A percentile compares a stretch with the other conserved stretches of the same genome.
Conservation (phyloP, 2,888 invertebrate genomes). For the Acleris cristana region DNA sequence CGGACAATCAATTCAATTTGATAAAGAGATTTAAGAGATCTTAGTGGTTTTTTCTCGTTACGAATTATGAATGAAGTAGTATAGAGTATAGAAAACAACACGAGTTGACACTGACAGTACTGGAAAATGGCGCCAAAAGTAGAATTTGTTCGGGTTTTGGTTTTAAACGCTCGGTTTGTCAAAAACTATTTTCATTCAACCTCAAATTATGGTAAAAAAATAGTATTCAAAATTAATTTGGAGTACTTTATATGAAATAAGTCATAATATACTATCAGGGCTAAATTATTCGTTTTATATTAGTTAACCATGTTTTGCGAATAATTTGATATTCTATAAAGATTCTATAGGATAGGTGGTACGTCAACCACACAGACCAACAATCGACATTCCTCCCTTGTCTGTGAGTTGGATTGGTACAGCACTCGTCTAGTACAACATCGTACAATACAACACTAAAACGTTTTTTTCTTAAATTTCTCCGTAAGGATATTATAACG, state of each 20-base stretch:
- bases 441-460: neutral
- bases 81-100: too few relatives aligned
- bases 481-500: neutral
- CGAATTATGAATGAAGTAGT: too few relatives aligned
- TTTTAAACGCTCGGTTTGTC: neutral
- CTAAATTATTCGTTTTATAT: too few relatives aligned
- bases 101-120: too few relatives aligned
- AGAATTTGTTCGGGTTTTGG: neutral
- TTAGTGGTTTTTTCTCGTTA: too few relatives aligned
- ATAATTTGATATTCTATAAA: too few relatives aligned
- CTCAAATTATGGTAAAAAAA: neutral
- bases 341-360: too few relatives aligned
- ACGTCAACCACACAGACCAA: too few relatives aligned
- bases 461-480: neutral
- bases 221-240: neutral
- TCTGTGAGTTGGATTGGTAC: too few relatives aligned
- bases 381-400: too few relatives aligned
- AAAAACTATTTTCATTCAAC: neutral
- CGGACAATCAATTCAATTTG: neutral
- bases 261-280: neutral
- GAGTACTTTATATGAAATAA: neutral
- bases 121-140: conserved; percentile 22
- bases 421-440: too few relatives aligned
- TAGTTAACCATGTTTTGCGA: too few relatives aligned
- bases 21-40: neutral